Percentiles rank a stretch among this genome's conserved stretches.
phyloP scores from a whole-genome alignment of 2,113 vertebrate genomes.

The Nesogale talazaci region DNA sequence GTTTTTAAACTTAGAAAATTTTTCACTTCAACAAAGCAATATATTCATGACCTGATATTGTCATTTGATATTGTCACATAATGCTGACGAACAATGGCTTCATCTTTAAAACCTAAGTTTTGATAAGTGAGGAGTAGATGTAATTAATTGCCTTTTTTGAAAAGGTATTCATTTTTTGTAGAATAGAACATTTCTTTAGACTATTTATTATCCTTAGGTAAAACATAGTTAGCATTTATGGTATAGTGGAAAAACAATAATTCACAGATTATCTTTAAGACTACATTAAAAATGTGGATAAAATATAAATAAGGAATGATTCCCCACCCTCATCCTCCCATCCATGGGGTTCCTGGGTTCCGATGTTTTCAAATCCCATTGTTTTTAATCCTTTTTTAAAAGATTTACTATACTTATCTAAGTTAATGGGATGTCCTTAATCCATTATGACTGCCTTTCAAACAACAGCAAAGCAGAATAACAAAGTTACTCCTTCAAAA shows the following conservation, averaged over 20 bases:
- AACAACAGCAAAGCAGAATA: constrained; percentile 30
- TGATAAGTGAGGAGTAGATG: too few species aligned
- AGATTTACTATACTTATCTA: not conserved
- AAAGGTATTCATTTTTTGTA: constrained; percentile 2
- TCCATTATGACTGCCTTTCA: constrained; percentile 32
- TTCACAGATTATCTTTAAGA: constrained; percentile 32
- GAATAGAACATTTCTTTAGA: constrained; percentile 29
- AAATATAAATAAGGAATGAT: constrained; percentile 1
- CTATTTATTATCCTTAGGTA: not conserved
- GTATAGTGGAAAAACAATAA: not conserved
- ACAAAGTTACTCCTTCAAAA: constrained; percentile 34
- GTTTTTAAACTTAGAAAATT: too few species aligned
- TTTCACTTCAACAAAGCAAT: too few species aligned
- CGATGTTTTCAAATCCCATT: constrained; percentile 20
- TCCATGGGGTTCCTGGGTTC: not conserved
- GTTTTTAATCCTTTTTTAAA: constrained; percentile 40
- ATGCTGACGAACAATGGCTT: too few species aligned
- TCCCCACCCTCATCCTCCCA: too few species aligned
- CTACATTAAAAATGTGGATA: constrained; percentile 19
- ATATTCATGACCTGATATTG: too few species aligned
- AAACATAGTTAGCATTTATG: not conserved
- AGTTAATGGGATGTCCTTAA: constrained; percentile 40
- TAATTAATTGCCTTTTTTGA: not conserved
- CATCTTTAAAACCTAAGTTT: too few species aligned
- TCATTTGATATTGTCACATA: too few species aligned